Base-by-base conservation (phyloP, 2,113 vertebrate genomes). In the Castor canadensis region DNA sequence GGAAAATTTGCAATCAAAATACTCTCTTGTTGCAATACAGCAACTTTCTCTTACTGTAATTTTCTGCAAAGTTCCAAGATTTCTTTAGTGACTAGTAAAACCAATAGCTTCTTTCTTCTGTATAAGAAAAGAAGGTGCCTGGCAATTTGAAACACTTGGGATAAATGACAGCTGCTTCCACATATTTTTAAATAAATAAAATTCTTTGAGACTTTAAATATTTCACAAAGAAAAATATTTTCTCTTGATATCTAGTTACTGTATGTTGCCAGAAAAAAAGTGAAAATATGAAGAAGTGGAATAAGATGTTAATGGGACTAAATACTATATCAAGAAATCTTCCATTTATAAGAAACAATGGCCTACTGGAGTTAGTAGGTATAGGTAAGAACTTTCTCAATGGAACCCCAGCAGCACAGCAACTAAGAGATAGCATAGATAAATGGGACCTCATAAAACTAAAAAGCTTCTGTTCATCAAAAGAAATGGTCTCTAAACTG, bases 1-100 rank as follows among this genome's bases (percentile, higher is more conserved):
- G 94, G 60, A 97, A 97, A 95, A 93, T 96, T 96, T 97, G 96
- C 96, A 98, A 95, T 93, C 96, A 96, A 96, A 97, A 96, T 96
- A 54, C 85, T 93, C 49, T 90, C 93, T 97, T 95, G 84, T 93
- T 97, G 96, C 75, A 95, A 54, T 94, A 96, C 97, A 89, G 92
- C 16, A 97, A 96, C 89, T 94, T 98, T 80, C 58, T 89, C 88
- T 96, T 95, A 87, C 92, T 94, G 38, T 95, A 93, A 96, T 96
- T 98, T 97, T 97, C 94, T 95, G 93, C 66, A 97, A 92, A 97
- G 81, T 92, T 95, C 86, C 67, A 97, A 92, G 35, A 85, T 97
- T 92, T 81, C 62, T 98, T 97, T 87, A 97, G 94, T 96, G 93
- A 94, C 81, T 97, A 83, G 81, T 95, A 96, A 94, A 95, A 91